Percentiles rank a stretch among this genome's conserved stretches.
phyloP scores from a whole-genome alignment of 2,888 invertebrate species.

The Allolobophora icterica region DNA sequence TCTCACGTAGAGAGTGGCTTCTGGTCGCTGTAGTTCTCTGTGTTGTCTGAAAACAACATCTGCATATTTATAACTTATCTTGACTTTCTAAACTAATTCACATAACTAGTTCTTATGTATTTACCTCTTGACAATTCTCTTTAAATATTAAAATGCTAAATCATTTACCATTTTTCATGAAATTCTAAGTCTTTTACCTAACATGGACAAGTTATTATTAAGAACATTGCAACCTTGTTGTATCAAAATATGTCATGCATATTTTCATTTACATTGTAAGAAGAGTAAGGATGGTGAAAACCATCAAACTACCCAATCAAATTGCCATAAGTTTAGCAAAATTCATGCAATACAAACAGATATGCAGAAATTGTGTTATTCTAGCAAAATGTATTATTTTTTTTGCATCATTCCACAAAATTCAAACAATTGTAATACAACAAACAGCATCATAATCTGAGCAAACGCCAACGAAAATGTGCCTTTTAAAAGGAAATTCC shows the following conservation, averaged over 20 bases:
- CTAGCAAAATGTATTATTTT: not conserved
- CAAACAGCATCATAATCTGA: too few relatives aligned
- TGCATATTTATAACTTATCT: not conserved
- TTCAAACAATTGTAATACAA: not conserved
- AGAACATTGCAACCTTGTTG: not conserved
- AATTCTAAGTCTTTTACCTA: not conserved
- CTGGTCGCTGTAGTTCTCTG: conserved; percentile 30
- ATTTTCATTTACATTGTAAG: not conserved
- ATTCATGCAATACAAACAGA: not conserved
- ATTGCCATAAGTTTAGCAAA: not conserved
- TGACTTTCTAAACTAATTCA: not conserved
- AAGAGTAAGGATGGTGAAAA: not conserved
- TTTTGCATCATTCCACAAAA: not conserved
- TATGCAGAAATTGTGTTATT: not conserved
- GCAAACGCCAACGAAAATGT: too few relatives aligned
- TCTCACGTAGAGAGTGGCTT: conserved; percentile 38
- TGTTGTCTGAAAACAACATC: not conserved
- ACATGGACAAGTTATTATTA: not conserved
- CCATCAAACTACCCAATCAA: not conserved
- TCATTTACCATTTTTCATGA: not conserved
- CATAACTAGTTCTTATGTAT: not conserved
- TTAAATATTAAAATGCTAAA: not conserved
- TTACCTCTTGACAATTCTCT: not conserved
- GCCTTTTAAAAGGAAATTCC: too few relatives aligned
- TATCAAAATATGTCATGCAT: not conserved